These are phyloP conservation scores for Drosophila sordidula DNA, from an alignment of 2,888 invertebrate genomes.

Conservation along the genomic window DNA sequence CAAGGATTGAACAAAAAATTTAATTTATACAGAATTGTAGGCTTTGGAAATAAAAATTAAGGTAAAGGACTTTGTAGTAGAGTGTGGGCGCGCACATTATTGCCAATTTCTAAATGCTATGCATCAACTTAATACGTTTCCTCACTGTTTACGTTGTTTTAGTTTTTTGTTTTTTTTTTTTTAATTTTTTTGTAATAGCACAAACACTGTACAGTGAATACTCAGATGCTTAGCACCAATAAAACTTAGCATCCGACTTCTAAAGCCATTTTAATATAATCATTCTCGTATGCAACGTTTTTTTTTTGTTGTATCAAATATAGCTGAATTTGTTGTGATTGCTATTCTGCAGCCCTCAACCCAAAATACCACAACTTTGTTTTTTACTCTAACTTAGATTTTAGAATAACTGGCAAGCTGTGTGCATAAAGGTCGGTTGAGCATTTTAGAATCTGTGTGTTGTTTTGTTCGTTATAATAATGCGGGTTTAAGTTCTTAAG, in stretches of 20 bases:
- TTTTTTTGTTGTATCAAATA: constrained; percentile 72
- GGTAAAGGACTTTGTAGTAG: constrained; percentile 32
- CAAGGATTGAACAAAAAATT: constrained; percentile 57
- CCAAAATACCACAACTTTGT: constrained; percentile 34
- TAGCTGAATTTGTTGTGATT: constrained; percentile 66
- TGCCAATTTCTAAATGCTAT: constrained; percentile 69
- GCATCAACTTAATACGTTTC: constrained; percentile 61
- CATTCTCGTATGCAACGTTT: constrained; percentile 47
- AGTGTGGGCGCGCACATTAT: constrained; percentile 45
- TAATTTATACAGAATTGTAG: constrained; percentile 54
- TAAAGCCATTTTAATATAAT: constrained; percentile 65
- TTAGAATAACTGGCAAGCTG: constrained; percentile 47
- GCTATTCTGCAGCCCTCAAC: constrained; percentile 35
- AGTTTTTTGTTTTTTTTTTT: constrained; percentile 4
- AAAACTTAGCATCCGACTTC: constrained; percentile 75
- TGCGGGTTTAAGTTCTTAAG: constrained; percentile 58
- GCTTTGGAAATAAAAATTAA: constrained; percentile 31
- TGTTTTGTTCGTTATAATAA: constrained; percentile 50
- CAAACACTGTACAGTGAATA: constrained; percentile 48
- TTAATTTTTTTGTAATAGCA: constrained; percentile 27
- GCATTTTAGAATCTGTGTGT: constrained; percentile 56
- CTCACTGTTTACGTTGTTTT: constrained; percentile 44
- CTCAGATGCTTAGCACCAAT: constrained; percentile 74
- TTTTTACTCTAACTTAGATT: constrained; percentile 40
- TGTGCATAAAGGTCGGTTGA: constrained; percentile 61